Conservation (phyloP, 2,888 invertebrate species). For the Amorpha juglandis region DNA sequence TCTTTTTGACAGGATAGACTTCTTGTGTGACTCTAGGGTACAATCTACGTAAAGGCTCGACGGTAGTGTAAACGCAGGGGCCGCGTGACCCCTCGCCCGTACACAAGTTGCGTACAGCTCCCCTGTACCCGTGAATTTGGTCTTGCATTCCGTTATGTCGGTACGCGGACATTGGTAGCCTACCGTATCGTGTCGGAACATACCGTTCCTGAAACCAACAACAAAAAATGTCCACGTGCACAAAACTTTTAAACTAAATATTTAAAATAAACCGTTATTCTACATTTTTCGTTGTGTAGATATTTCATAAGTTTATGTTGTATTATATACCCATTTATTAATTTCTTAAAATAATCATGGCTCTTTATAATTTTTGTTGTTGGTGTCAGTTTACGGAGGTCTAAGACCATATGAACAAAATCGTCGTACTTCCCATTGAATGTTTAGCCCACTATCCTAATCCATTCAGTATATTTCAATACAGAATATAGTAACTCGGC, state of each 20-base stretch:
- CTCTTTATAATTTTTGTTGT: conserved; percentile 30
- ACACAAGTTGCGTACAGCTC: conserved; percentile 68
- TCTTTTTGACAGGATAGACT: conserved; percentile 59
- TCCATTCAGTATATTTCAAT: neutral
- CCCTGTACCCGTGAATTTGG: conserved; percentile 74
- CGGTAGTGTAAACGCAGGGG: conserved; percentile 57
- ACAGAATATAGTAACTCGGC: neutral
- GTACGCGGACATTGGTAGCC: conserved; percentile 69
- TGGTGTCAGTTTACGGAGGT: conserved; percentile 44
- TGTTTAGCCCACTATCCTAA: neutral
- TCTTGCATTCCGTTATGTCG: conserved; percentile 75
- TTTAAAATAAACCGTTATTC: too few species aligned
- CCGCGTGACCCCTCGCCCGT: conserved; percentile 43
- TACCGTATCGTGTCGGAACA: conserved; percentile 73
- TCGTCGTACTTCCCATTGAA: neutral
- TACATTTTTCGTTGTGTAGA: too few species aligned
- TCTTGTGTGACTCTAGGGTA: conserved; percentile 67
- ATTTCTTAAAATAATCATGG: neutral
- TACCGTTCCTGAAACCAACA: conserved; percentile 81
- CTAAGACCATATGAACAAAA: neutral
- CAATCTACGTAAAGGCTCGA: conserved; percentile 62
- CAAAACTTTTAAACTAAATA: neutral
- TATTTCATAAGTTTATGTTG: too few species aligned
- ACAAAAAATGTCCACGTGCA: conserved; percentile 46
- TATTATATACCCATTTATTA: too few species aligned